Conservation (phyloP, 1,140 invertebrate species). For the Ericerus pela region DNA sequence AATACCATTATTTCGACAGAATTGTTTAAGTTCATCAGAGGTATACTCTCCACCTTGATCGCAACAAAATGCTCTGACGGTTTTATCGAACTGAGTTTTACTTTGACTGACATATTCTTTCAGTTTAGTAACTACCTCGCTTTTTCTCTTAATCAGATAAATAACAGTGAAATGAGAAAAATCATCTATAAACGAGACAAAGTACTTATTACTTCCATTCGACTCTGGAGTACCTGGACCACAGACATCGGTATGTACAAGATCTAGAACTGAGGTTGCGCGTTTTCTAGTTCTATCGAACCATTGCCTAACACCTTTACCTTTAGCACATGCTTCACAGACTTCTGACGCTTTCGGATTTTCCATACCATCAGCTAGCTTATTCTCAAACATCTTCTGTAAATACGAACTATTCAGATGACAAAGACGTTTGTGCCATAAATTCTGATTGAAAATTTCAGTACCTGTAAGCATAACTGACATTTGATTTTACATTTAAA, state of each 20-base stretch:
- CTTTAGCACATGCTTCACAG: constrained; percentile 24
- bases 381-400: background rate
- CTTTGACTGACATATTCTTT: constrained; percentile 27
- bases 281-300: constrained; percentile 20
- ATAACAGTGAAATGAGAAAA: constrained; percentile 27
- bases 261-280: constrained; percentile 18
- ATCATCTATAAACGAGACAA: constrained; percentile 31
- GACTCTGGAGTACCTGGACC: constrained; percentile 28
- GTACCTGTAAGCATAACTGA: background rate
- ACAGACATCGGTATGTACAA: constrained; percentile 30
- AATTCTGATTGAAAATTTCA: background rate
- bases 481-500: background rate
- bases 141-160: constrained; percentile 32
- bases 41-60: constrained; percentile 34
- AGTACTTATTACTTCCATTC: constrained; percentile 26
- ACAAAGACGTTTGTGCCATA: constrained; percentile 5
- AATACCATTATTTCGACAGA: constrained; percentile 27
- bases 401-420: constrained; percentile 9
- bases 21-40: constrained; percentile 27
- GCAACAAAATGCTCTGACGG: constrained; percentile 27
- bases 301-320: constrained; percentile 23
- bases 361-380: constrained; percentile 2
- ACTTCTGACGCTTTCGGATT: background rate
- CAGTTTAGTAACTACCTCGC: constrained; percentile 28
- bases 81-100: constrained; percentile 27